Conservation (phyloP, 2,113 vertebrate species). For the Nesogale talazaci region DNA sequence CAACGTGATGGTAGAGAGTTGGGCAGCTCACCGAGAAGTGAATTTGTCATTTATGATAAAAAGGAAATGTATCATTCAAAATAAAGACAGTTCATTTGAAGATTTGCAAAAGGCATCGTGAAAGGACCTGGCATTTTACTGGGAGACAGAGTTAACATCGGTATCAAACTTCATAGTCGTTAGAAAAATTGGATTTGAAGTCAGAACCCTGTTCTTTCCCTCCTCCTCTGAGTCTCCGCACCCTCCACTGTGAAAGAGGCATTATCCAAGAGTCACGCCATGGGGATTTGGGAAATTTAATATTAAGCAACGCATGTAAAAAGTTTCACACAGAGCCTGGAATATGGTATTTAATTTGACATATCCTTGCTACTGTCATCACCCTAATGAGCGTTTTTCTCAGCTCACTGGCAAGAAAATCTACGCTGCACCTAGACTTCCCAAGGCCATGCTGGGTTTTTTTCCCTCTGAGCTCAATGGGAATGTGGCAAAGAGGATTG, state of each 20-base stretch:
- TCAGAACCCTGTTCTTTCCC: not conserved
- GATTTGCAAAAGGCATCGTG: no score
- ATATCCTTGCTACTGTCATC: not conserved
- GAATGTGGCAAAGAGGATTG: fast-evolving
- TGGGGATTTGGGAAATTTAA: not conserved
- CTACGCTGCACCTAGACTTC: not conserved
- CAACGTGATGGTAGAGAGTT: no score
- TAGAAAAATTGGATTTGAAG: not conserved
- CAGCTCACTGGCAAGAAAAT: not conserved
- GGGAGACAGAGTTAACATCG: no score
- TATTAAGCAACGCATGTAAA: not conserved
- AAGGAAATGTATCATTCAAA: no score
- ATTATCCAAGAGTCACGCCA: not conserved
- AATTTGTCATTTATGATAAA: no score
- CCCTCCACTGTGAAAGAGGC: not conserved
- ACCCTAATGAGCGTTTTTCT: not conserved
- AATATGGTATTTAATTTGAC: not conserved
- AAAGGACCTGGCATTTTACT: no score
- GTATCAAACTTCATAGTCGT: not conserved
- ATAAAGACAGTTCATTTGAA: no score
- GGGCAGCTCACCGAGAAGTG: no score
- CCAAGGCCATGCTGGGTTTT: not conserved
- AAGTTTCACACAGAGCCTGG: not conserved
- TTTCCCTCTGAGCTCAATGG: not conserved
- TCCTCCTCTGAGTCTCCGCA: not conserved